phyloP scores from a whole-genome alignment of 2,797 vertebrate genomes.

The Vespertilio murinus region DNA sequence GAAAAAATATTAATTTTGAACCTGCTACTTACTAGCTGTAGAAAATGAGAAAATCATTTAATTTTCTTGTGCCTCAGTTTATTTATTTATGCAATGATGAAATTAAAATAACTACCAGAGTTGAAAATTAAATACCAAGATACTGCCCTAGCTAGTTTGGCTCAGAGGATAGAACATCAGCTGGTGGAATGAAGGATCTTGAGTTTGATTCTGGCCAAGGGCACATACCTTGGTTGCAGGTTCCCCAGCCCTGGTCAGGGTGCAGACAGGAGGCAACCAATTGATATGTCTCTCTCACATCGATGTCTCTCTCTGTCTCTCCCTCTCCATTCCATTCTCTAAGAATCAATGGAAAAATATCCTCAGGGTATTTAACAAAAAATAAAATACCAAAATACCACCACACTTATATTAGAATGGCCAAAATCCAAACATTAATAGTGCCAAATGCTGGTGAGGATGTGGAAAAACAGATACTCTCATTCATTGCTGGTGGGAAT shows the following conservation, averaged over 20 bases:
- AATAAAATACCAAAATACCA: background rate
- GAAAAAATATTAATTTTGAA: background rate
- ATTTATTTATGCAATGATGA: background rate
- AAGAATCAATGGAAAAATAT: background rate
- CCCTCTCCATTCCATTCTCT: background rate
- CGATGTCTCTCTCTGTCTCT: background rate
- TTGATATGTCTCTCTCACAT: background rate
- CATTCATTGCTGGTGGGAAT: background rate
- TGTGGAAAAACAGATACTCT: background rate
- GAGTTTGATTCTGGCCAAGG: too few species aligned
- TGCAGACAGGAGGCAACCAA: too few species aligned
- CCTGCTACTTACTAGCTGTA: background rate
- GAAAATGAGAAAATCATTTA: background rate
- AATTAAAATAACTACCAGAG: constrained; percentile 33
- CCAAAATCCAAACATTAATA: background rate
- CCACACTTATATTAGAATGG: background rate
- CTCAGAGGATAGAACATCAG: too few species aligned
- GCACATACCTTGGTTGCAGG: too few species aligned
- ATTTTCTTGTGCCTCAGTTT: background rate
- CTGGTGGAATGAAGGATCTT: too few species aligned
- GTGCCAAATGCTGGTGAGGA: background rate
- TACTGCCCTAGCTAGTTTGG: background rate
- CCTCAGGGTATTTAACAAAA: background rate
- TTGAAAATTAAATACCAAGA: background rate
- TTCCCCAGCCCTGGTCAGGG: too few species aligned